Conservation (phyloP, 2,113 vertebrate genomes). For the Cavia porcellus region DNA sequence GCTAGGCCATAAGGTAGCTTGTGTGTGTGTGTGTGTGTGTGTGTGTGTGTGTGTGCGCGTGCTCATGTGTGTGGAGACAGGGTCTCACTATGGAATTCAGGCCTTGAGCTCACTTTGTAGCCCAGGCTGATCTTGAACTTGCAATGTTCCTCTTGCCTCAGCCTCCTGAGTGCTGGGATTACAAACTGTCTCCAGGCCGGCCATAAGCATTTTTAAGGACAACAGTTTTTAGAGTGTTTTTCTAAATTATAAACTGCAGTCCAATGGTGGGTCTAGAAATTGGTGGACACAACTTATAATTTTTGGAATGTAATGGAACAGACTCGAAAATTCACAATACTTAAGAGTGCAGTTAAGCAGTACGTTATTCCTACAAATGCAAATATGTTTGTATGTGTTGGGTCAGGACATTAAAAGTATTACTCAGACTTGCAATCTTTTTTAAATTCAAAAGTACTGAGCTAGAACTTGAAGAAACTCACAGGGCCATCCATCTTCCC, state of each 20-base stretch:
- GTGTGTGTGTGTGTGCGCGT: too few relatives aligned
- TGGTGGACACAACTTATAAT: background rate
- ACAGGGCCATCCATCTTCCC: background rate
- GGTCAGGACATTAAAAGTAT: background rate
- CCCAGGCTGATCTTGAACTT: too few relatives aligned
- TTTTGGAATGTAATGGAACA: background rate
- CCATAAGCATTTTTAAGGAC: slow-evolving; percentile 33
- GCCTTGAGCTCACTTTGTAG: too few relatives aligned
- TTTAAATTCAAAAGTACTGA: slow-evolving; percentile 22
- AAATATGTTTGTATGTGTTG: too few relatives aligned
- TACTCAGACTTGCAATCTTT: background rate
- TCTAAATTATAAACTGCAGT: background rate
- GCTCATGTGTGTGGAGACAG: too few relatives aligned
- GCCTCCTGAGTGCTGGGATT: too few relatives aligned
- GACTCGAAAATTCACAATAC: background rate
- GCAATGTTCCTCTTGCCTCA: too few relatives aligned
- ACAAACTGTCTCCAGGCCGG: too few relatives aligned
- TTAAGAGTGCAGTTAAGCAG: background rate
- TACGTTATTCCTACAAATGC: background rate
- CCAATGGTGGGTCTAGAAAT: background rate
- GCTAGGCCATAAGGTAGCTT: background rate
- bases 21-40: too few relatives aligned
- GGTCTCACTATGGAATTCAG: too few relatives aligned
- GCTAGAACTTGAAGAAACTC: background rate
- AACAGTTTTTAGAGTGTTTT: background rate